A percentile compares a stretch with the other conserved stretches of the same genome.
phyloP scores from a whole-genome alignment of 2,888 invertebrate genomes.

The Parascotia fuliginaria region DNA sequence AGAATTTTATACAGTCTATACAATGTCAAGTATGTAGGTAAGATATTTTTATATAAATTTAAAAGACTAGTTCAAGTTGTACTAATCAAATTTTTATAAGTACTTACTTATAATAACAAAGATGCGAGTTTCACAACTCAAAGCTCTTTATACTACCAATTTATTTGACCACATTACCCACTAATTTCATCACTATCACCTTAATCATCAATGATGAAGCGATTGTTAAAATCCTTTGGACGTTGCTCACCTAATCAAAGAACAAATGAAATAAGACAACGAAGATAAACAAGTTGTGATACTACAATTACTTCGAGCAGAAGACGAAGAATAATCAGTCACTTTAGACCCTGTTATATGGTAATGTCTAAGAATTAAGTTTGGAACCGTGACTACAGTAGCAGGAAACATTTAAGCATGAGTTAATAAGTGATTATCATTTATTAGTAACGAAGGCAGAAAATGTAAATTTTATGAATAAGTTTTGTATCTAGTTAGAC shows the following conservation, averaged over 20 bases:
- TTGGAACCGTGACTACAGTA: constrained; percentile 67
- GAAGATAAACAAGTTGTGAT: constrained; percentile 21
- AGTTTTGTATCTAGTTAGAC: constrained; percentile 19
- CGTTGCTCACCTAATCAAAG: constrained; percentile 5
- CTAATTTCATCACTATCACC: neutral
- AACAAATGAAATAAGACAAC: constrained; percentile 27
- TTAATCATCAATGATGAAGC: constrained; percentile 9
- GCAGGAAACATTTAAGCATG: constrained; percentile 78
- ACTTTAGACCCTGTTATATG: constrained; percentile 64
- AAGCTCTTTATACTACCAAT: too few relatives aligned
- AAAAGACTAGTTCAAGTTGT: too few relatives aligned
- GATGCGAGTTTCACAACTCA: too few relatives aligned
- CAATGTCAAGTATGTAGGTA: too few relatives aligned
- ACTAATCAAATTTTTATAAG: too few relatives aligned
- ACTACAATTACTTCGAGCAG: constrained; percentile 35
- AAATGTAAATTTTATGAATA: constrained; percentile 59
- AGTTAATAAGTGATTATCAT: constrained; percentile 78
- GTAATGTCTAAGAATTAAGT: constrained; percentile 73
- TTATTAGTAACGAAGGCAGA: constrained; percentile 57
- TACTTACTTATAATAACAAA: too few relatives aligned
- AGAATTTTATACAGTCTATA: too few relatives aligned
- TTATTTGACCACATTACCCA: neutral
- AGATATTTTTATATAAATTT: too few relatives aligned
- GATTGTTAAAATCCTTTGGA: constrained; percentile 10
- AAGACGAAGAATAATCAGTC: constrained; percentile 50